These are phyloP conservation scores for Pentalonia nigronervosa DNA, from an alignment of 1,140 invertebrate species.

Conservation along the genomic window DNA sequence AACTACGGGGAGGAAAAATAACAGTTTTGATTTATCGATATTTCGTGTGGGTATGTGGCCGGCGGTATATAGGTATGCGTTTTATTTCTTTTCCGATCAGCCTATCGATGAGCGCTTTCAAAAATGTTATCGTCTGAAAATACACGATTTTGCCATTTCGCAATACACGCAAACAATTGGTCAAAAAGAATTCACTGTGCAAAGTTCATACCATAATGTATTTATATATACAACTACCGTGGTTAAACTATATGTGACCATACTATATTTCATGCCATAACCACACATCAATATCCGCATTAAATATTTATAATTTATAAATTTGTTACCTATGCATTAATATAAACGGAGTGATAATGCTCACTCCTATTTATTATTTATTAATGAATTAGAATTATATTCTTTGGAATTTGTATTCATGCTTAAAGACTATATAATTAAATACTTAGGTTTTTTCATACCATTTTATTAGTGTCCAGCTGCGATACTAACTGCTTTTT, in stretches of 20 bases:
- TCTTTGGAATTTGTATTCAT: no score
- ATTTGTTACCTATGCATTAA: no score
- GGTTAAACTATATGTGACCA: neutral
- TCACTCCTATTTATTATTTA: neutral
- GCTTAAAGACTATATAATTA: no score
- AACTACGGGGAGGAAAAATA: neutral
- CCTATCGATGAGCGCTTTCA: neutral
- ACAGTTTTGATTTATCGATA: neutral
- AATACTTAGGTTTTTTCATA: neutral
- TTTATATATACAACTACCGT: neutral
- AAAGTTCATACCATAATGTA: neutral
- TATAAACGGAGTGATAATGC: no score
- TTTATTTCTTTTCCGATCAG: neutral
- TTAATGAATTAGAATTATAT: no score
- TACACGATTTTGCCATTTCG: neutral
- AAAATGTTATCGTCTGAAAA: neutral
- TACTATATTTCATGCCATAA: neutral
- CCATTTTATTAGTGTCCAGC: neutral
- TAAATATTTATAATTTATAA: no score
- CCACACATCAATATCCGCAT: no score
- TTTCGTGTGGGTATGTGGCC: neutral
- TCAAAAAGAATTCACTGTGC: neutral
- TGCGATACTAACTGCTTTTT: neutral
- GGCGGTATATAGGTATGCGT: neutral
- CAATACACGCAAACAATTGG: neutral